These are phyloP conservation scores for Neomorphus geoffroyi DNA, from an alignment of 2,797 vertebrate genomes.

Conservation along the genomic window DNA sequence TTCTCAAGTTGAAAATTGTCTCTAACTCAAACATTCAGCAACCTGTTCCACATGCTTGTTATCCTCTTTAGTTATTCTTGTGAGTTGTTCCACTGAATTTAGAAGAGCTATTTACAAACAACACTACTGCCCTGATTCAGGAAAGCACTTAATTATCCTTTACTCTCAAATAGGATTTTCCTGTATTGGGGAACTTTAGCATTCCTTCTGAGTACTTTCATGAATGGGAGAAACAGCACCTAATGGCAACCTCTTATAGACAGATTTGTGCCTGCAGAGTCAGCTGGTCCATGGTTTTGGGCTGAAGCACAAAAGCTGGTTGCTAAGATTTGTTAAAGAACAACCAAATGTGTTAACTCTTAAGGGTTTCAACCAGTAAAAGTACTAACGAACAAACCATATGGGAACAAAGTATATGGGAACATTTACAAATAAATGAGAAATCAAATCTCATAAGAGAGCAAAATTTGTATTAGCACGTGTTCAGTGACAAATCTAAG, in stretches of 20 bases:
- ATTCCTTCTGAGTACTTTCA: not conserved
- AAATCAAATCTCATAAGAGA: not conserved
- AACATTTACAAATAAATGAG: not conserved
- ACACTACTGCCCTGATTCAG: not conserved
- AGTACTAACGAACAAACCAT: not conserved
- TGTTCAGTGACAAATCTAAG: not conserved
- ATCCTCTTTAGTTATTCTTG: not conserved
- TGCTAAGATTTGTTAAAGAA: not conserved
- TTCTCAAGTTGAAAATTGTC: not conserved
- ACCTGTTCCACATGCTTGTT: not conserved
- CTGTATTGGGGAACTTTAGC: not conserved
- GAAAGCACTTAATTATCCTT: not conserved
- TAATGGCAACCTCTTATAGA: not conserved
- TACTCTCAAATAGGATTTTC: not conserved
- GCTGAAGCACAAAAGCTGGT: not conserved
- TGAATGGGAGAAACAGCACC: not conserved
- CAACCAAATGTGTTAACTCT: not conserved
- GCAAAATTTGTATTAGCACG: not conserved
- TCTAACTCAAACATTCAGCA: not conserved
- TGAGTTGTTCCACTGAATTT: not conserved
- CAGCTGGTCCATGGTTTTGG: not conserved
- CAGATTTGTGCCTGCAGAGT: not conserved
- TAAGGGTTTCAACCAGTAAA: not conserved
- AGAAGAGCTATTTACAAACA: not conserved
- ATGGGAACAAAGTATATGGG: not conserved